Conservation (phyloP, 2,113 vertebrate genomes). For the Podarcis cretensis region DNA sequence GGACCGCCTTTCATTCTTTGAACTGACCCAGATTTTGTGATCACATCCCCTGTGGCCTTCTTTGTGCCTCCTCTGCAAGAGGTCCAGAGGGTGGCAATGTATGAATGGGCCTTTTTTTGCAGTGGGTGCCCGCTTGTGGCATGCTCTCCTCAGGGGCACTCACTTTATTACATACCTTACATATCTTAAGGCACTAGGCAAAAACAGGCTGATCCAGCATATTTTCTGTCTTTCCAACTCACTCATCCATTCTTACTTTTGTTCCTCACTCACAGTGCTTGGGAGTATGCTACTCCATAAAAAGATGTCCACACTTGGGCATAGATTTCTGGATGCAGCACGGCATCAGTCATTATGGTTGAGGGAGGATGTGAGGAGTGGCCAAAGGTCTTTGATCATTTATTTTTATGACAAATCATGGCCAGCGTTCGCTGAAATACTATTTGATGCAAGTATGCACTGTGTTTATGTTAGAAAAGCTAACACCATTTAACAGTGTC, state of each 20-base stretch:
- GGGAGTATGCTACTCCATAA: too few species aligned
- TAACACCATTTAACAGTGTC: not conserved
- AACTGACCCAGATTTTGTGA: too few species aligned
- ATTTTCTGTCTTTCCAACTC: not conserved
- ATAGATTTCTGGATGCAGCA: not conserved
- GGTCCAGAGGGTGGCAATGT: too few species aligned
- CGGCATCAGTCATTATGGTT: not conserved
- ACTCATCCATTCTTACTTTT: not conserved
- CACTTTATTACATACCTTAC: too few species aligned
- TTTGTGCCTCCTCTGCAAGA: too few species aligned
- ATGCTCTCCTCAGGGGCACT: too few species aligned
- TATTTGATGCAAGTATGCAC: not conserved
- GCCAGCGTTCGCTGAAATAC: not conserved
- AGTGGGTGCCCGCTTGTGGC: too few species aligned
- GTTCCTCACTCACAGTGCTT: not conserved
- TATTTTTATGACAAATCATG: not conserved
- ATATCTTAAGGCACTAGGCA: too few species aligned
- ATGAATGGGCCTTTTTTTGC: too few species aligned
- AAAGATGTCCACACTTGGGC: not conserved
- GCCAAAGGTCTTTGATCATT: not conserved
- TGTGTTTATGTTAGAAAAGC: not conserved
- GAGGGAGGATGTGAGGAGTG: not conserved
- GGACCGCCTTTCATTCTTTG: too few species aligned
- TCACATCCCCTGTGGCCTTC: too few species aligned
- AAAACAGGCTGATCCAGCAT: not conserved